phyloP scores from a whole-genome alignment of 2,113 vertebrate species.

The Seriola rivoliana region DNA sequence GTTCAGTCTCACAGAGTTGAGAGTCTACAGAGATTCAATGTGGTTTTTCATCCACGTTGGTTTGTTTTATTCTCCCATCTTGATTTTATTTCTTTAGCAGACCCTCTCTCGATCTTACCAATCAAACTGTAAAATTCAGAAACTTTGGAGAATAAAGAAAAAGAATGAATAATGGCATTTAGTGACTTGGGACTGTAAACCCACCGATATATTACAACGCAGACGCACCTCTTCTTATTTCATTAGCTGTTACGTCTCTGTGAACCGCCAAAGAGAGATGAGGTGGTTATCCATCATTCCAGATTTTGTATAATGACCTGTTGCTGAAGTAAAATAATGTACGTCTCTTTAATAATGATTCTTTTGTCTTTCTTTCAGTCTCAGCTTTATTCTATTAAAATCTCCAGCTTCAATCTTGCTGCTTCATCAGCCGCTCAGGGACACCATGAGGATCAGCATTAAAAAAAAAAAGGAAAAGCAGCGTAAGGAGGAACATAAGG shows the following conservation, averaged over 20 bases:
- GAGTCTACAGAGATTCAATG: neutral
- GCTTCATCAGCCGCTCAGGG: too few species aligned
- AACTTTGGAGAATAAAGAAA: too few species aligned
- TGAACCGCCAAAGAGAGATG: neutral
- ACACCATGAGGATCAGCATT: too few species aligned
- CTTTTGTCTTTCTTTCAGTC: neutral
- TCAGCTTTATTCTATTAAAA: too few species aligned
- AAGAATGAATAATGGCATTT: too few species aligned
- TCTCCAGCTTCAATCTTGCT: too few species aligned
- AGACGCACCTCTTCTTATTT: neutral
- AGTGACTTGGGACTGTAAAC: neutral
- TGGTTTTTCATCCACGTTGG: neutral
- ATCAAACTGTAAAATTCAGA: neutral
- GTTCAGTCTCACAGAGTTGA: neutral
- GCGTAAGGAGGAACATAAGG: too few species aligned
- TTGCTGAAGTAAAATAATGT: slow-evolving; percentile 1
- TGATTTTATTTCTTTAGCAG: neutral
- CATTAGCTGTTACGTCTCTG: neutral
- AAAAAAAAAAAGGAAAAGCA: too few species aligned
- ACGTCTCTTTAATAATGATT: neutral
- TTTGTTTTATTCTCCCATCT: neutral
- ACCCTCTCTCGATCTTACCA: neutral
- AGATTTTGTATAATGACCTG: neutral
- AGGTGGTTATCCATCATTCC: neutral
- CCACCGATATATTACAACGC: neutral